These are phyloP conservation scores for Orussus abietinus DNA, from an alignment of 1,140 invertebrate species.

Conservation along the genomic window DNA sequence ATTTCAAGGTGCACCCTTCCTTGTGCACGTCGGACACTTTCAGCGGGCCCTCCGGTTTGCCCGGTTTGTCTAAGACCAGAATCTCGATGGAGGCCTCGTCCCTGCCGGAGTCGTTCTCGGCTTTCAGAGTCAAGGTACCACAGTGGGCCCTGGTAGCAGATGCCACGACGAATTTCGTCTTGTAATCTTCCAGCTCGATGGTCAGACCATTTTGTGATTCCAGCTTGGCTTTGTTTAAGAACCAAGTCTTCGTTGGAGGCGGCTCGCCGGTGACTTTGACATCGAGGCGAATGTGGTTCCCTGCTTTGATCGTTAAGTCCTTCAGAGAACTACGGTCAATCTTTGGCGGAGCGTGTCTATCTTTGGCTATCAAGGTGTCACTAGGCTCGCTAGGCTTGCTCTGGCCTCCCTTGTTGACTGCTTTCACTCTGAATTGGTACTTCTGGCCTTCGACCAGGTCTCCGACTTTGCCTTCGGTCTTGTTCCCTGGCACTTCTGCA, in stretches of 20 bases:
- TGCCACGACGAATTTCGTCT: conserved; percentile 74
- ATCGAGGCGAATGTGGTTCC: conserved; percentile 79
- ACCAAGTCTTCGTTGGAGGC: conserved; percentile 80
- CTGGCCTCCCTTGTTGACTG: conserved; percentile 90
- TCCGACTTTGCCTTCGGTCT: conserved; percentile 78
- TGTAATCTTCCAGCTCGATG: conserved; percentile 82
- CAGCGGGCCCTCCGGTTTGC: conserved; percentile 86
- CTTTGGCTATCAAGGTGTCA: conserved; percentile 78
- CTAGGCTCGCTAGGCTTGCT: conserved; percentile 86
- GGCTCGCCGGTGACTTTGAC: conserved; percentile 89
- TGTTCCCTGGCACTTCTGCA: conserved; percentile 77
- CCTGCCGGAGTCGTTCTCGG: conserved; percentile 86
- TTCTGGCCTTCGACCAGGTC: conserved; percentile 92
- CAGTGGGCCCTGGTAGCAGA: conserved; percentile 75
- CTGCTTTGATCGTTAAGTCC: conserved; percentile 82
- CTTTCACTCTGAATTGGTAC: conserved; percentile 95
- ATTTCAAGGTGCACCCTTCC: conserved; percentile 89
- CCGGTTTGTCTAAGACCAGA: conserved; percentile 82
- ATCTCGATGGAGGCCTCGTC: conserved; percentile 89
- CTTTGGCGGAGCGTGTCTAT: conserved; percentile 82
- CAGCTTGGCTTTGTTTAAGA: conserved; percentile 70
- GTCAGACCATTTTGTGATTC: conserved; percentile 65
- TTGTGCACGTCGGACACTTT: conserved; percentile 88
- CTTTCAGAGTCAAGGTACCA: conserved; percentile 81
- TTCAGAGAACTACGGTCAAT: conserved; percentile 88